These are phyloP conservation scores for Heliconius charithonia DNA, from an alignment of 2,888 invertebrate genomes.

Conservation along the genomic window DNA sequence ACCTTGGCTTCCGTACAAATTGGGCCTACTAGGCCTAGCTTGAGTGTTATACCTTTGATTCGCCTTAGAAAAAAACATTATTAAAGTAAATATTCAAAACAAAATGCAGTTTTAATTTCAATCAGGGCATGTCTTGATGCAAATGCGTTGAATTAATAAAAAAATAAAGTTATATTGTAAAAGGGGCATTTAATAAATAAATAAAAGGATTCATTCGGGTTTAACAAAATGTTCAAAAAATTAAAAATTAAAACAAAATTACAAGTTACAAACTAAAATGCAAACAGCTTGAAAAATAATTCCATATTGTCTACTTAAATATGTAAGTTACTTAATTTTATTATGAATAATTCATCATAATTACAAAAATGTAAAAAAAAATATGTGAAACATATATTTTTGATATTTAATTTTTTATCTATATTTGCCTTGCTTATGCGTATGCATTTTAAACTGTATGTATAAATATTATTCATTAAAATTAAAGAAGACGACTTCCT, in stretches of 20 bases:
- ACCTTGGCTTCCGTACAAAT: constrained; percentile 72
- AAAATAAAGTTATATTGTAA: neutral
- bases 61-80: constrained; percentile 61
- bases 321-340: neutral
- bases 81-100: constrained; percentile 36
- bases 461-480: no score
- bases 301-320: neutral
- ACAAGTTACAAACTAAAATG: neutral
- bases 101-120: constrained; percentile 13
- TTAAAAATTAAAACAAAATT: neutral
- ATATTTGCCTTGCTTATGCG: neutral
- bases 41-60: constrained; percentile 76
- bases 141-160: neutral
- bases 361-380: neutral
- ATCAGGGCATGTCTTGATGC: neutral
- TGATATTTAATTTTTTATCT: neutral
- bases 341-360: neutral
- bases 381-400: no score
- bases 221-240: neutral
- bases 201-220: constrained; percentile 1
- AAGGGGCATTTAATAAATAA: neutral
- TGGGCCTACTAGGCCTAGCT: constrained; percentile 66
- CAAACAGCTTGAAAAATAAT: neutral
- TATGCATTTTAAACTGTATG: neutral
- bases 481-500: no score